phyloP scores from a whole-genome alignment of 2,797 vertebrate genomes.

The Cossypha heuglini region DNA sequence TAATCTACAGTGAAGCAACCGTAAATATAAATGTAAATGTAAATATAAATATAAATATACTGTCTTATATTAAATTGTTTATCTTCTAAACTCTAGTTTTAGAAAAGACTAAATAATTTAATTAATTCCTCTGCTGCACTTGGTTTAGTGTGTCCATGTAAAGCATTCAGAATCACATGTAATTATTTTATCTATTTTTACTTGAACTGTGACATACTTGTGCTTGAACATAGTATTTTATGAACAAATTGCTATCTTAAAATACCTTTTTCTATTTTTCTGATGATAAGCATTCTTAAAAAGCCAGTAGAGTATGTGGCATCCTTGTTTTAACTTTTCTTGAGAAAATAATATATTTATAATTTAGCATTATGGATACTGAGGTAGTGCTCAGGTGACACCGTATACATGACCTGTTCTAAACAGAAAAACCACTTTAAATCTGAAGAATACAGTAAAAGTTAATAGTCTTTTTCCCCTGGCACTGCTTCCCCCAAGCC shows the following conservation, averaged over 20 bases:
- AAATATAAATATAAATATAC: not conserved
- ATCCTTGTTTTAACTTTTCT: not conserved
- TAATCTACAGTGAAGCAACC: not conserved
- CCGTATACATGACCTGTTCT: not conserved
- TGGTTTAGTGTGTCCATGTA: not conserved
- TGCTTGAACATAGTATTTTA: not conserved
- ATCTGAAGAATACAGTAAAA: not conserved
- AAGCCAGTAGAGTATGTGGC: fast-evolving
- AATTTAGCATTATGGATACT: not conserved
- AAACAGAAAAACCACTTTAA: not conserved
- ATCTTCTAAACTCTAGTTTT: not conserved
- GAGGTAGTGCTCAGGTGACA: not conserved
- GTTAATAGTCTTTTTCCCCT: not conserved
- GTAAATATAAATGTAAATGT: not conserved
- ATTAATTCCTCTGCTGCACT: not conserved
- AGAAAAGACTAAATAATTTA: not conserved
- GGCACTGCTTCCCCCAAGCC: fast-evolving
- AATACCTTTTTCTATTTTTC: not conserved
- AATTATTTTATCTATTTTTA: not conserved
- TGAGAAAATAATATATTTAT: not conserved
- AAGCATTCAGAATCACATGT: not conserved
- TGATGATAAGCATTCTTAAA: not conserved
- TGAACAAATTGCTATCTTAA: not conserved
- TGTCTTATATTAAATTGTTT: not conserved
- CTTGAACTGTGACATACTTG: not conserved